Conservation (phyloP, 2,797 vertebrate genomes). For the Steatocranus sp. region DNA sequence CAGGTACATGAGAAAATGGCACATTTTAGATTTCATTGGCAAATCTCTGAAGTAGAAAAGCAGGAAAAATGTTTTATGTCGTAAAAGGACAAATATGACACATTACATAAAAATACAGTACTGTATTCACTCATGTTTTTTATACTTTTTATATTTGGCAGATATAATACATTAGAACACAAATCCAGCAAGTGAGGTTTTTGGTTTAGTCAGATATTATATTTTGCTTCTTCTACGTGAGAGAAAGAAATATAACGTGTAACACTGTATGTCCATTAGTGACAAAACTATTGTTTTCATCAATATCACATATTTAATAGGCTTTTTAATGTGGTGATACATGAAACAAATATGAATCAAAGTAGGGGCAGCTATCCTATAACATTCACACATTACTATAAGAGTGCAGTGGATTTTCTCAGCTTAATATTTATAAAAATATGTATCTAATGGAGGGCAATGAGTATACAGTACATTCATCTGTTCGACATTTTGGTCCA, state of each 20-base stretch:
- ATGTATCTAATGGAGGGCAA: not conserved
- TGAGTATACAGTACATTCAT: not conserved
- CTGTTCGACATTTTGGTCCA: not conserved
- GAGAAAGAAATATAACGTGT: too few species aligned
- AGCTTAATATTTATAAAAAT: not conserved
- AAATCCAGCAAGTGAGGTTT: constrained; percentile 14
- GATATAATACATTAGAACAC: constrained; percentile 18
- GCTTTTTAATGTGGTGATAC: not conserved
- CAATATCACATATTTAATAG: not conserved
- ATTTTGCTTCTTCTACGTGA: not conserved
- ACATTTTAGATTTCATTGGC: not conserved
- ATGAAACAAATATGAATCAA: not conserved
- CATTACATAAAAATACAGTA: constrained; percentile 11
- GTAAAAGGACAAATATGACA: not conserved
- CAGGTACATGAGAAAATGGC: not conserved
- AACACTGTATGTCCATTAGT: not conserved
- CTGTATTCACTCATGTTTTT: constrained; percentile 20
- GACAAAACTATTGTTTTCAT: not conserved
- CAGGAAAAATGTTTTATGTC: not conserved
- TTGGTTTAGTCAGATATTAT: not conserved
- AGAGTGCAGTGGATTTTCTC: not conserved
- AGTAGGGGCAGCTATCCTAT: not conserved
- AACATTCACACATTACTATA: not conserved
- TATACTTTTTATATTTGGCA: constrained; percentile 8
- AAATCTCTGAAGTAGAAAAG: not conserved